Evolutionary conservation across 2,113 vertebrate species (phyloP).

Genomic region (Thunnus maccoyii): DNA sequence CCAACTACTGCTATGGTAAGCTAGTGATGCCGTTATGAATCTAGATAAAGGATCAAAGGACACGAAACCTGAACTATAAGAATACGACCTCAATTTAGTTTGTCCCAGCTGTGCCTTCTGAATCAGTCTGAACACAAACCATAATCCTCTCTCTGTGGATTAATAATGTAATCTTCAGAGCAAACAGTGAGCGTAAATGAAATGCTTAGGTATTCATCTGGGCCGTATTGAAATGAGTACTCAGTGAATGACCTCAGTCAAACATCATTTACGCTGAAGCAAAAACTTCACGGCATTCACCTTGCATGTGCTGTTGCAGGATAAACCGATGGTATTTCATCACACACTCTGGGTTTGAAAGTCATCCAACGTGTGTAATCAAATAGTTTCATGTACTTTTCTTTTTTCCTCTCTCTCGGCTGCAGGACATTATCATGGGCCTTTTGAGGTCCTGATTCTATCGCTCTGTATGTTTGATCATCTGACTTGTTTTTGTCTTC

Average conservation of each 20-base stretch:
- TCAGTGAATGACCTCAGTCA: constrained; percentile 48
- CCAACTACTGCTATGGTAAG: constrained; percentile 12
- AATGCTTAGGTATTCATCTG: constrained; percentile 67
- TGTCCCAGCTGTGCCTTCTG: constrained; percentile 59
- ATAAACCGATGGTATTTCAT: constrained; percentile 61
- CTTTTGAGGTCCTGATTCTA: constrained; percentile 16
- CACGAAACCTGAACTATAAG: constrained; percentile 46
- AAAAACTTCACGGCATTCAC: constrained; percentile 53
- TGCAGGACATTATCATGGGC: constrained; percentile 24
- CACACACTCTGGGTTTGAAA: constrained; percentile 53
- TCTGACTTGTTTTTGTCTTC: constrained; percentile 44
- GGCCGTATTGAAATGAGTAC: constrained; percentile 36
- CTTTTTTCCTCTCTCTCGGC: not conserved
- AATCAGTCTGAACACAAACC: constrained; percentile 48
- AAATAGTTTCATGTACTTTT: constrained; percentile 24
- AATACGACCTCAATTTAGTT: constrained; percentile 71
- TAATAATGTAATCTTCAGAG: constrained; percentile 74
- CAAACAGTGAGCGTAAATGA: constrained; percentile 70
- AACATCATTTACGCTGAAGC: constrained; percentile 38
- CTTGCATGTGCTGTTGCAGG: constrained; percentile 56
- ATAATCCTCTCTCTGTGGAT: constrained; percentile 73
- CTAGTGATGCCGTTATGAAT: constrained; percentile 30
- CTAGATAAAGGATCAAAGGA: constrained; percentile 49
- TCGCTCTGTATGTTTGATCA: constrained; percentile 49
- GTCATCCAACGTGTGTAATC: constrained; percentile 50